Conservation (phyloP, 1,140 invertebrate species). For the Chrysomallon squamiferum region DNA sequence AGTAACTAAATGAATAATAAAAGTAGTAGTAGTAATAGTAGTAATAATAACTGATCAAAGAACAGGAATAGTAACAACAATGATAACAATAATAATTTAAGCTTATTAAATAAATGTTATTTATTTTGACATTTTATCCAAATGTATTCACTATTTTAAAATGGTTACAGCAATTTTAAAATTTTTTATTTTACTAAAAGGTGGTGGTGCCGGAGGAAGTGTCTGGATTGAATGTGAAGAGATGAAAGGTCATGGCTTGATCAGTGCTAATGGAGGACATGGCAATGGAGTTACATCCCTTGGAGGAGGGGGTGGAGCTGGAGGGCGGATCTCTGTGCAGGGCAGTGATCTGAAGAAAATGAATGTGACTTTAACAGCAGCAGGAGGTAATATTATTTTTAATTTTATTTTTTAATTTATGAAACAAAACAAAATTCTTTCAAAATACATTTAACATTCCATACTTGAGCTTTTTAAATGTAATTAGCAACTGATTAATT, state of each 20-base stretch:
- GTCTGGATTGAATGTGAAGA: conserved; percentile 51
- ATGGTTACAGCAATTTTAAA: no score
- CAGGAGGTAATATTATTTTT: conserved; percentile 42
- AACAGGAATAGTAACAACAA: no score
- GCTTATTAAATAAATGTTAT: background rate
- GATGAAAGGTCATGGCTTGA: conserved; percentile 39
- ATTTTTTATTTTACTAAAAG: conserved; percentile 16
- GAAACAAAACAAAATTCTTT: no score
- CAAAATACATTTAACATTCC: no score
- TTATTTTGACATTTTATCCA: background rate
- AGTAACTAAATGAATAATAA: no score
- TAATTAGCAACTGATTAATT: no score
- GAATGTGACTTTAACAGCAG: conserved; percentile 42
- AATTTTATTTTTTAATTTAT: no score
- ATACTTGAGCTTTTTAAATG: no score
- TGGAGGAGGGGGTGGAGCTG: conserved; percentile 50
- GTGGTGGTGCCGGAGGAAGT: conserved; percentile 51
- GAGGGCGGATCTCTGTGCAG: conserved; percentile 46
- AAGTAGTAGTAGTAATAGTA: no score
- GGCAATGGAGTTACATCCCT: conserved; percentile 24
- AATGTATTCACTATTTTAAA: background rate
- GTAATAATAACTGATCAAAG: no score
- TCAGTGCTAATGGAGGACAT: conserved; percentile 38
- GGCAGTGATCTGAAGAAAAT: conserved; percentile 40
- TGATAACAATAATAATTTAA: background rate